Evolutionary conservation across 2,113 vertebrate genomes (phyloP).

Genomic region (Paramormyrops kingsleyae): DNA sequence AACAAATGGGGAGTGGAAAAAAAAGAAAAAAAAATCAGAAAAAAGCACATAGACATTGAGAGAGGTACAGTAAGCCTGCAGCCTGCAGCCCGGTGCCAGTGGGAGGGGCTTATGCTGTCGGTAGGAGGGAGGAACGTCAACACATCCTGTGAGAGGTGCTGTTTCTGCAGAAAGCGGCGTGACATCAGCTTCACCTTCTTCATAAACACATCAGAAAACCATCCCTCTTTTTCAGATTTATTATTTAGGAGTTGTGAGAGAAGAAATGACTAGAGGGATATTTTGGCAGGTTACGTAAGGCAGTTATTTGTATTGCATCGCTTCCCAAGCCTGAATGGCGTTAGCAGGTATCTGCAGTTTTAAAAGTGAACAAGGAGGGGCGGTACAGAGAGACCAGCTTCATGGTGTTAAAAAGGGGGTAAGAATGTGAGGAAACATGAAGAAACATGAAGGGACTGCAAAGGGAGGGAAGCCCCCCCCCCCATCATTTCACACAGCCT

Average conservation of each 20-base stretch:
- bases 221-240: too few relatives aligned
- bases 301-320: background rate
- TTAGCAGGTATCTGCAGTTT: background rate
- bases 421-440: background rate
- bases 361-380: background rate
- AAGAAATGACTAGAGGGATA: too few relatives aligned
- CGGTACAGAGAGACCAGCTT: background rate
- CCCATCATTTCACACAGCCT: too few relatives aligned
- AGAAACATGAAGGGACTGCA: background rate
- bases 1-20: background rate
- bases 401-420: background rate
- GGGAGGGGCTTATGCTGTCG: background rate
- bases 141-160: too few relatives aligned
- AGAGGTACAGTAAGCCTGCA: background rate
- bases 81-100: background rate
- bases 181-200: too few relatives aligned
- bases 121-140: too few relatives aligned
- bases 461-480: background rate
- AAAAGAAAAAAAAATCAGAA: background rate
- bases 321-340: background rate
- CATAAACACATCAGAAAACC: too few relatives aligned
- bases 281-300: background rate
- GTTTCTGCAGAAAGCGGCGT: too few relatives aligned
- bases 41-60: background rate
- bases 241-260: too few relatives aligned